Conservation (phyloP, 1,140 invertebrate species). For the Spodoptera frugiperda region DNA sequence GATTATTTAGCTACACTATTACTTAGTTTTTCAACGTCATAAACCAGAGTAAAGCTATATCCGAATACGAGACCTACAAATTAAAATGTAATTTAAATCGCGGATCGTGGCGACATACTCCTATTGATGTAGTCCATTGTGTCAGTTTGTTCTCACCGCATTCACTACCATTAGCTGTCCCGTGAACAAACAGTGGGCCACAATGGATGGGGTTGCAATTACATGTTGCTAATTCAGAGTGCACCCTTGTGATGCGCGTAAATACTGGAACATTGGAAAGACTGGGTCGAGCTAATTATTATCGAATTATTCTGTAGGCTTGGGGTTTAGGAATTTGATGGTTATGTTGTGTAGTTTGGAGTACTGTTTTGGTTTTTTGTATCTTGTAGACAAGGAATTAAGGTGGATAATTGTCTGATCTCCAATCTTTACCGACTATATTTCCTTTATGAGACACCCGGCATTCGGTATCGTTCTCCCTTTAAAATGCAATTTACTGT, state of each 20-base stretch:
- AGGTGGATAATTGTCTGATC: too few species aligned
- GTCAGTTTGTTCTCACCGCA: slow-evolving; percentile 48
- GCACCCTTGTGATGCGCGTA: slow-evolving; percentile 24
- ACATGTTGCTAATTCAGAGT: slow-evolving; percentile 32
- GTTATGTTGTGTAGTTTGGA: too few species aligned
- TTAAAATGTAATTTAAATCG: slow-evolving; percentile 60
- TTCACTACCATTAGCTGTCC: slow-evolving; percentile 45
- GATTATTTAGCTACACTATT: too few species aligned
- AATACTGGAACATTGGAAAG: background rate
- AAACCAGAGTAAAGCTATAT: too few species aligned
- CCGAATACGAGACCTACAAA: slow-evolving; percentile 38
- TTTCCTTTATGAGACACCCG: too few species aligned
- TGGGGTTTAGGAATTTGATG: background rate
- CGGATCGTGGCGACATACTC: slow-evolving; percentile 50
- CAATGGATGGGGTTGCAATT: slow-evolving; percentile 46
- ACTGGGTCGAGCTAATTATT: slow-evolving; percentile 21
- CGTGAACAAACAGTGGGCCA: slow-evolving; percentile 8
- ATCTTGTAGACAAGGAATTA: too few species aligned
- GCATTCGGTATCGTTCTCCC: too few species aligned
- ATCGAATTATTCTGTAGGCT: background rate
- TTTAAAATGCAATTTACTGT: too few species aligned
- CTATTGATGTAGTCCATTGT: slow-evolving; percentile 46
- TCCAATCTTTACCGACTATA: too few species aligned
- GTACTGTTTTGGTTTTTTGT: too few species aligned
- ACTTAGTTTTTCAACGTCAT: too few species aligned